phyloP scores from a whole-genome alignment of 2,888 invertebrate species.

The Mycalesis mineus region DNA sequence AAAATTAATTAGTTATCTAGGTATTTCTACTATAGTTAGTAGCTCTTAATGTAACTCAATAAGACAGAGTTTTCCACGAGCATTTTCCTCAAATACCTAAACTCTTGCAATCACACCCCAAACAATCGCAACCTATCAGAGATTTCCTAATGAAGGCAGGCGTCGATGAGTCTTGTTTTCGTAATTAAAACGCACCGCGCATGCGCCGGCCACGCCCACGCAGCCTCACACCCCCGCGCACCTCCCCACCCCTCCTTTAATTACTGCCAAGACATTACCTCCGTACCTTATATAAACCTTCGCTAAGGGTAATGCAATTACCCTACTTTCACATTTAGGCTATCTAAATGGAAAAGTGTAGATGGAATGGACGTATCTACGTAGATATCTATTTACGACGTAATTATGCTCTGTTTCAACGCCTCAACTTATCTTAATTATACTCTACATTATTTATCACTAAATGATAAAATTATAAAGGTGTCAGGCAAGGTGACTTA shows the following conservation, averaged over 20 bases:
- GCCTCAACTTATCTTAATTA: background rate
- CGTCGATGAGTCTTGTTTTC: slow-evolving; percentile 69
- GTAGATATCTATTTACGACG: background rate
- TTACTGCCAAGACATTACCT: slow-evolving; percentile 75
- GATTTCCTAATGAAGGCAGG: slow-evolving; percentile 65
- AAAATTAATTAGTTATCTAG: no score
- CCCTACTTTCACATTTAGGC: slow-evolving; percentile 25
- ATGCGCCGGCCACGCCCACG: slow-evolving; percentile 73
- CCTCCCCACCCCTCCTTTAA: slow-evolving; percentile 48
- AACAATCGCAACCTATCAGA: slow-evolving; percentile 35
- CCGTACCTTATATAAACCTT: slow-evolving; percentile 58
- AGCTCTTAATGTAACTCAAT: background rate
- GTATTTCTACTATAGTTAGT: no score
- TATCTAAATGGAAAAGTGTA: no score
- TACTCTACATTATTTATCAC: no score
- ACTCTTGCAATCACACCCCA: slow-evolving; percentile 27
- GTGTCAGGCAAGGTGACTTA: no score
- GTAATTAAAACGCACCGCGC: slow-evolving; percentile 69
- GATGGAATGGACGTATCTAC: background rate
- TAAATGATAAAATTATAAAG: no score
- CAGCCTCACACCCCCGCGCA: slow-evolving; percentile 59
- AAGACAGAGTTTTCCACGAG: background rate
- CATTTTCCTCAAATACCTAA: slow-evolving; percentile 28
- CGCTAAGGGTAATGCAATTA: slow-evolving; percentile 34
- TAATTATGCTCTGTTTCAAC: background rate